phyloP scores from a whole-genome alignment of 2,113 vertebrate species.

The Syngnathus floridae region DNA sequence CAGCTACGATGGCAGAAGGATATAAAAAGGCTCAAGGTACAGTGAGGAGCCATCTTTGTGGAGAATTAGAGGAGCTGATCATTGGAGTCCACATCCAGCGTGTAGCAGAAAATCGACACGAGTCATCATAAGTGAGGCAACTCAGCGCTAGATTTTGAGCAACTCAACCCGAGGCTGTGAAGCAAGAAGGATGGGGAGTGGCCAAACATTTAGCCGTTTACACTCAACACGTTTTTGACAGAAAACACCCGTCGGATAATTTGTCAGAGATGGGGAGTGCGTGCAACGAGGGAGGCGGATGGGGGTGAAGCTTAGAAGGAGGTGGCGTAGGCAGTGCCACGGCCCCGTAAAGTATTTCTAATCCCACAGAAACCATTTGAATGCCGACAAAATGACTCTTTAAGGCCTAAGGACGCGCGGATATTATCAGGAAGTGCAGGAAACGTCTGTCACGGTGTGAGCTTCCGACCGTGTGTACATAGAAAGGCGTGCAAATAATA shows the following conservation, averaged over 20 bases:
- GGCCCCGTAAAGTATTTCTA: neutral
- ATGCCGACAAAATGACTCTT: neutral
- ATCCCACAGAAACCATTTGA: neutral
- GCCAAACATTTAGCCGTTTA: constrained; percentile 20
- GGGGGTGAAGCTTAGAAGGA: constrained; percentile 18
- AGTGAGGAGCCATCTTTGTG: too few relatives aligned
- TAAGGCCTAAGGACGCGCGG: neutral
- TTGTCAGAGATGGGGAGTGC: constrained; percentile 17
- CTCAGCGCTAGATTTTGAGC: neutral
- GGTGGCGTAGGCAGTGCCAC: neutral
- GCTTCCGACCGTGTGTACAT: neutral
- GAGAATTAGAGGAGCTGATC: neutral
- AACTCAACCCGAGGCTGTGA: neutral
- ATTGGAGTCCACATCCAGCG: too few relatives aligned
- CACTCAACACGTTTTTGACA: constrained; percentile 20
- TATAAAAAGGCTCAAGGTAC: too few relatives aligned
- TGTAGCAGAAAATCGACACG: neutral
- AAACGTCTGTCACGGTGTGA: constrained; percentile 11
- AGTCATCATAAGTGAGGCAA: neutral
- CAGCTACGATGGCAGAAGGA: too few relatives aligned
- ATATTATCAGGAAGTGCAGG: constrained; percentile 32
- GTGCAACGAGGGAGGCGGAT: constrained; percentile 30
- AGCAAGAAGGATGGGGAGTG: constrained; percentile 35
- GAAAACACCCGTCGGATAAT: neutral
- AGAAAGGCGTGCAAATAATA: constrained; percentile 4